Conservation (phyloP, 2,797 vertebrate species). For the Neosalanx taihuensis region DNA sequence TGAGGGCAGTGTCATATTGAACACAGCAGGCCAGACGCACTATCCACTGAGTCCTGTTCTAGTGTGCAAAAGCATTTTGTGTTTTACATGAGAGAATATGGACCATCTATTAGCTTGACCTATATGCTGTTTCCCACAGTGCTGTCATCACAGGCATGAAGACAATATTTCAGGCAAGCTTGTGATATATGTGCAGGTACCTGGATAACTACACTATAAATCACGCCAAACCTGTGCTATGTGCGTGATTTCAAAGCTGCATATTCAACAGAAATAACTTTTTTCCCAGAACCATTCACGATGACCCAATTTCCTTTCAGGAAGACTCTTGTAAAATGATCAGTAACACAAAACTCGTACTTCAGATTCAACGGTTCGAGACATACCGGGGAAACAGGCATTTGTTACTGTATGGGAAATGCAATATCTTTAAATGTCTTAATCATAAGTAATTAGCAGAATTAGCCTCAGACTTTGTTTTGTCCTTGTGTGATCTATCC, state of each 20-base stretch:
- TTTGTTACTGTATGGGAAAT: background rate
- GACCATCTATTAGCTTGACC: conserved; percentile 65
- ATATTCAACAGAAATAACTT: conserved; percentile 57
- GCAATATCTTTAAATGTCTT: background rate
- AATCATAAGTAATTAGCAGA: background rate
- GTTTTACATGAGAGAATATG: conserved; percentile 32
- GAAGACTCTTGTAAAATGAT: conserved; percentile 12
- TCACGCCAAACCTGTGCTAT: conserved; percentile 55
- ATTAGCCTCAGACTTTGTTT: conserved; percentile 42
- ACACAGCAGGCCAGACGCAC: background rate
- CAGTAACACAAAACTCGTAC: background rate
- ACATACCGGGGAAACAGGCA: no score
- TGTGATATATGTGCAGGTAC: conserved; percentile 68
- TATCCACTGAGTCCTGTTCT: background rate
- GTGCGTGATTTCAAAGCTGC: conserved; percentile 57
- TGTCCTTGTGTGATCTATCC: conserved; percentile 55
- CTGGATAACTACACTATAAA: conserved; percentile 67
- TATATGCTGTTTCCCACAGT: conserved; percentile 67
- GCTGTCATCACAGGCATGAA: conserved; percentile 62
- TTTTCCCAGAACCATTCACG: conserved; percentile 15
- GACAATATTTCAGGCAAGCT: conserved; percentile 66
- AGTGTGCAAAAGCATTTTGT: background rate
- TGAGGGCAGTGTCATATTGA: background rate
- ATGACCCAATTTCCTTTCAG: conserved; percentile 48
- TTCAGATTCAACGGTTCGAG: background rate